Conservation (phyloP, 2,113 vertebrate genomes). For the Tenrec ecaudatus region DNA sequence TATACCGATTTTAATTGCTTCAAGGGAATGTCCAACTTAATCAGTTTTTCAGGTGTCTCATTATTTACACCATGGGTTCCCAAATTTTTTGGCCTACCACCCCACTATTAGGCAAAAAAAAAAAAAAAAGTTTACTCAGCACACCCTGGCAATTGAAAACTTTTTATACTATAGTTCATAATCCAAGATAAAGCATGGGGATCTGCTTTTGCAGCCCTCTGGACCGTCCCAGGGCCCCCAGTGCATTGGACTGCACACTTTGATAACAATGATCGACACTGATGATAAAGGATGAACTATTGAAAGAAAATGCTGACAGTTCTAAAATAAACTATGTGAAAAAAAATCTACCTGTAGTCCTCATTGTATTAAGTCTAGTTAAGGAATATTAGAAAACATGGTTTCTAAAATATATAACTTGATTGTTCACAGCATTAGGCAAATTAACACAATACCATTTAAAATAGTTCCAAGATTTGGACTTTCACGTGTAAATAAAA, state of each 20-base stretch:
- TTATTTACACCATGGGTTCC: constrained; percentile 61
- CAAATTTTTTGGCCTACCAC: no score
- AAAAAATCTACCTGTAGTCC: constrained; percentile 75
- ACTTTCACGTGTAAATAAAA: not conserved
- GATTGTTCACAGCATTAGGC: not conserved
- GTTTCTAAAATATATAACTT: not conserved
- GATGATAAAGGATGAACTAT: constrained; percentile 76
- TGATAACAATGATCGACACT: not conserved
- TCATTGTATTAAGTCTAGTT: constrained; percentile 55
- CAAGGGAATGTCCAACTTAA: constrained; percentile 78
- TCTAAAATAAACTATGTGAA: constrained; percentile 76
- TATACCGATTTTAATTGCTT: constrained; percentile 64
- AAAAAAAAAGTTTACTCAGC: no score
- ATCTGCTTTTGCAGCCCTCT: no score
- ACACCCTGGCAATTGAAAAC: no score
- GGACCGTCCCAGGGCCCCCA: no score
- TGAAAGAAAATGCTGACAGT: constrained; percentile 63
- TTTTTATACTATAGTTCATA: no score
- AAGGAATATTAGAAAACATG: not conserved
- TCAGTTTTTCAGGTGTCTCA: constrained; percentile 69
- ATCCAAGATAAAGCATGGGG: no score
- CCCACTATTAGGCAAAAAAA: no score
- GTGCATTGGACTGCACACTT: no score
- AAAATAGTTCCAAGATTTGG: constrained; percentile 16
- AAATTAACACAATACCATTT: not conserved